Evolutionary conservation across 2,113 vertebrate species (phyloP).

Genomic region (Vireo altiloquus): DNA sequence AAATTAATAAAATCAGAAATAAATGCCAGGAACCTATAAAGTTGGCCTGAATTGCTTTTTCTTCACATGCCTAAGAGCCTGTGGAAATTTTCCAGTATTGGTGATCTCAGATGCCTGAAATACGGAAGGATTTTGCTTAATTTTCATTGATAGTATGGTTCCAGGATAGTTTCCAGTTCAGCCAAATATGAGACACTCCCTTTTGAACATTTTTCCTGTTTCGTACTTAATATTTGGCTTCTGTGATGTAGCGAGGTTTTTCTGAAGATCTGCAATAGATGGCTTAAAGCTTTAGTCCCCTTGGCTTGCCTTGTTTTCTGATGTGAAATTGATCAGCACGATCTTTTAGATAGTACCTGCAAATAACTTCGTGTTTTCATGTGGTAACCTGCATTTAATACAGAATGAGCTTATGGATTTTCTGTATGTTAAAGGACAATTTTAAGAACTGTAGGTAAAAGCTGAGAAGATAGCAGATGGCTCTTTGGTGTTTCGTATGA

Average conservation of each 20-base stretch:
- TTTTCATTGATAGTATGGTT: neutral
- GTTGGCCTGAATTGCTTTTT: neutral
- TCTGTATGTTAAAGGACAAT: neutral
- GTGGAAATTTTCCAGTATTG: too few relatives aligned
- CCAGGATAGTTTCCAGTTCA: neutral
- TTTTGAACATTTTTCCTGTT: neutral
- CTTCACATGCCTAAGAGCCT: neutral
- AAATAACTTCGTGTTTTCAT: neutral
- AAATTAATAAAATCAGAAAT: neutral
- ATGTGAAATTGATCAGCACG: neutral
- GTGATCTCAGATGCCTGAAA: neutral
- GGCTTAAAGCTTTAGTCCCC: neutral
- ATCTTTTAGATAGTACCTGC: neutral
- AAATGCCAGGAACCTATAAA: neutral
- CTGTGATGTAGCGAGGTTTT: neutral
- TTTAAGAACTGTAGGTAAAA: neutral
- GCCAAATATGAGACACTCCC: neutral
- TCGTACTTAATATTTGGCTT: neutral
- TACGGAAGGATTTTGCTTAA: accelerated
- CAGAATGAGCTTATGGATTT: neutral
- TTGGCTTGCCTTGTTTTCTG: neutral
- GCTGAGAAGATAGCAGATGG: neutral
- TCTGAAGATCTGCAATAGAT: neutral
- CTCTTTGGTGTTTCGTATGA: neutral
- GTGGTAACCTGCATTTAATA: neutral